phyloP scores from a whole-genome alignment of 53 echinoderm and acorn worm genomes.

The Actinopyga echinites region DNA sequence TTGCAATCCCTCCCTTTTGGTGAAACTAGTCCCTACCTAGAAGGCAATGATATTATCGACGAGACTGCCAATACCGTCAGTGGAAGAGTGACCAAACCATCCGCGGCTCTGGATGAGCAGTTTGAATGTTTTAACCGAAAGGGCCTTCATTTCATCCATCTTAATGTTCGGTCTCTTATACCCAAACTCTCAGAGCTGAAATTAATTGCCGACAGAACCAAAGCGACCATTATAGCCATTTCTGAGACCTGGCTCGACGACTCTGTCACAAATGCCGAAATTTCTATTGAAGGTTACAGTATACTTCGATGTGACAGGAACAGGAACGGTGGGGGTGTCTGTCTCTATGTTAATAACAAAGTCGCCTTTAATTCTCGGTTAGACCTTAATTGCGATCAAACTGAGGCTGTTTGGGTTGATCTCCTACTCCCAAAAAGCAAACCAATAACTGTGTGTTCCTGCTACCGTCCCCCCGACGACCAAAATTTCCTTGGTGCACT shows the following conservation, averaged over 20 bases:
- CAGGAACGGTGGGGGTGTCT: constrained; percentile 41
- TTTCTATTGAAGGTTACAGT: background rate
- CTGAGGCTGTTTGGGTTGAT: constrained; percentile 43
- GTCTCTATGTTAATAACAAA: constrained; percentile 27
- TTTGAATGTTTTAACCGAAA: background rate
- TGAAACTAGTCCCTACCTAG: background rate
- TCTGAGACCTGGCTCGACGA: constrained; percentile 62
- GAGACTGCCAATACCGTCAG: no score
- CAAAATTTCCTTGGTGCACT: no score
- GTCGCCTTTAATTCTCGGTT: background rate
- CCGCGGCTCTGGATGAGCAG: no score
- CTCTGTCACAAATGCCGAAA: constrained; percentile 45
- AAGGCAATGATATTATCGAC: background rate
- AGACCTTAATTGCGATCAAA: background rate
- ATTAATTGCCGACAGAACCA: constrained; percentile 23
- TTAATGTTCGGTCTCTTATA: constrained; percentile 29
- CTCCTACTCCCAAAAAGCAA: background rate
- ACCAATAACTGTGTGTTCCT: constrained; percentile 13
- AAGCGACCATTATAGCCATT: constrained; percentile 44
- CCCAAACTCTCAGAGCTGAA: constrained; percentile 48
- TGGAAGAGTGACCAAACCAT: no score
- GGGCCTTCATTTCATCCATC: background rate
- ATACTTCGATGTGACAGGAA: constrained; percentile 36
- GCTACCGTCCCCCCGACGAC: constrained; percentile 35
- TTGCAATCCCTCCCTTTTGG: background rate